Evolutionary conservation across 2,888 invertebrate genomes (phyloP).

Genomic region (Dione juno): DNA sequence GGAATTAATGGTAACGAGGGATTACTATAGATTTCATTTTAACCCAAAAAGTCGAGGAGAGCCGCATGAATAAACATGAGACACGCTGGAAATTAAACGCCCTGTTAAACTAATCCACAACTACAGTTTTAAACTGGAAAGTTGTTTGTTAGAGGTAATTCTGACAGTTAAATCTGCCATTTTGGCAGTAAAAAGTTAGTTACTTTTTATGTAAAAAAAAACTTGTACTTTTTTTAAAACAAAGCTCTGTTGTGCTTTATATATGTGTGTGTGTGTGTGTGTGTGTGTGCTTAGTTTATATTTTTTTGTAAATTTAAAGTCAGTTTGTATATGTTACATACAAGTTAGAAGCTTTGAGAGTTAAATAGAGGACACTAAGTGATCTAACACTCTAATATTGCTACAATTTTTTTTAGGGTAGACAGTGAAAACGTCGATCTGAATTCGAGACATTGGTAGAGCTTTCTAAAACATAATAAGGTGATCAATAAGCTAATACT

Average conservation of each 20-base stretch:
- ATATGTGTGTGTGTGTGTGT: not conserved
- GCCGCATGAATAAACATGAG: constrained; percentile 40
- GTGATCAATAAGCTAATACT: no score
- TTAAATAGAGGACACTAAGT: no score
- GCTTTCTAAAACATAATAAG: no score
- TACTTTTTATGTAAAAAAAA: constrained; percentile 13
- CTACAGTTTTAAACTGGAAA: constrained; percentile 32
- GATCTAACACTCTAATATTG: no score
- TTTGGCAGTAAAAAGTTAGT: constrained; percentile 24
- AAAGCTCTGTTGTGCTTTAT: not conserved
- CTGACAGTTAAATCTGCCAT: constrained; percentile 25
- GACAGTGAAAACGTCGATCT: no score
- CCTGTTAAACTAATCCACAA: constrained; percentile 33
- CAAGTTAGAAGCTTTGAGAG: no score
- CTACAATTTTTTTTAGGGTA: no score
- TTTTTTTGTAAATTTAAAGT: no score
- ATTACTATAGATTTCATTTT: constrained; percentile 31
- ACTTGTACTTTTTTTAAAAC: not conserved
- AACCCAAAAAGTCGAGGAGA: constrained; percentile 37
- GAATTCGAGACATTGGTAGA: no score
- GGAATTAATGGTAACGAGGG: constrained; percentile 31
- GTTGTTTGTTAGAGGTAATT: constrained; percentile 32
- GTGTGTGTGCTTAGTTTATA: no score
- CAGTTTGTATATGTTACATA: no score
- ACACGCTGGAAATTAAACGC: constrained; percentile 33